These are phyloP conservation scores for Tenebrio molitor DNA, from an alignment of 1,140 invertebrate species.

Conservation along the genomic window DNA sequence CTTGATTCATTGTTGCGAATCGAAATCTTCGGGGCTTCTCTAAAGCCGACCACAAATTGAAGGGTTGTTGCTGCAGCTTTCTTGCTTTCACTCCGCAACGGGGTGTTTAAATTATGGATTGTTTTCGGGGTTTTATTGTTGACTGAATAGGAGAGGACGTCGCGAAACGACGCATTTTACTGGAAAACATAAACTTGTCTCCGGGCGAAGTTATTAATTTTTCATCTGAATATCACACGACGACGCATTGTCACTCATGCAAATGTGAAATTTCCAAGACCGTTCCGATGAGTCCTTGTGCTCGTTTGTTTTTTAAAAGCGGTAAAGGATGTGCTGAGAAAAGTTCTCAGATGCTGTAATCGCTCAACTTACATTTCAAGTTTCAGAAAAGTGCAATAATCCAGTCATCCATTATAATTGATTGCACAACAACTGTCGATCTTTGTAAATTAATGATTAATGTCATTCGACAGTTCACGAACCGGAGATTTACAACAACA, in stretches of 20 bases:
- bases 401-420: too few relatives aligned
- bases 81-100: neutral
- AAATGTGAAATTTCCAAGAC: too few relatives aligned
- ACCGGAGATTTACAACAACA: too few relatives aligned
- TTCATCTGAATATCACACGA: neutral
- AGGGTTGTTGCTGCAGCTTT: conserved; percentile 17
- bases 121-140: conserved; percentile 1
- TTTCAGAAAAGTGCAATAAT: too few relatives aligned
- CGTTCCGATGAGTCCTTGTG: too few relatives aligned
- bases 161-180: conserved; percentile 14
- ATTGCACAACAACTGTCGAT: too few relatives aligned
- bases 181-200: neutral
- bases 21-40: conserved; percentile 10
- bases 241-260: neutral
- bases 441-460: too few relatives aligned
- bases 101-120: conserved; percentile 21
- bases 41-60: conserved; percentile 27
- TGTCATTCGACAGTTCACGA: too few relatives aligned
- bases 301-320: too few relatives aligned
- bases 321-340: too few relatives aligned
- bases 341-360: too few relatives aligned
- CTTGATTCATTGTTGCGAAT: conserved; percentile 20
- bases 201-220: neutral
- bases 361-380: too few relatives aligned
- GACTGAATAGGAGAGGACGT: neutral